These are phyloP conservation scores for Chloroclystis v-ata DNA, from an alignment of 2,888 invertebrate species.

Conservation along the genomic window DNA sequence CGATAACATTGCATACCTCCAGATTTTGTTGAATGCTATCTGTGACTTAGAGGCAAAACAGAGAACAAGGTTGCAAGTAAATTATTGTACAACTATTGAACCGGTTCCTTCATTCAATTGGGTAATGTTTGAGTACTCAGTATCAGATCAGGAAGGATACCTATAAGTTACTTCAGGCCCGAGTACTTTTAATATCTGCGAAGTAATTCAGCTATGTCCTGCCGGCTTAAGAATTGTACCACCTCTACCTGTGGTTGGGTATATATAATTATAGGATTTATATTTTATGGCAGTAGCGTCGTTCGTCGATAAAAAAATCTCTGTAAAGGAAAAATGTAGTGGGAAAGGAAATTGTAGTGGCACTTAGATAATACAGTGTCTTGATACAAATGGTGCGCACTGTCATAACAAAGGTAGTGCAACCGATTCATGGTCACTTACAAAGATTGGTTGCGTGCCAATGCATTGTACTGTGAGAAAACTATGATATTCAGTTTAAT, in stretches of 20 bases:
- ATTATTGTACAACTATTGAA: conserved; percentile 20
- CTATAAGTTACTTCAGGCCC: background rate
- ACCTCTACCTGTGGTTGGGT: too few relatives aligned
- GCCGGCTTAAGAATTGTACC: too few relatives aligned
- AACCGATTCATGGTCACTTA: conserved; percentile 23
- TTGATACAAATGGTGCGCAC: background rate
- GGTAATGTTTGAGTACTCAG: conserved; percentile 10
- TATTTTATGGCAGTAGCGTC: conserved; percentile 9
- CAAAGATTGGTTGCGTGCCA: conserved; percentile 22
- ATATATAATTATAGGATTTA: too few relatives aligned
- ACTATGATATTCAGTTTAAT: background rate
- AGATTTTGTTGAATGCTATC: conserved; percentile 23
- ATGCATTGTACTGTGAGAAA: conserved; percentile 19
- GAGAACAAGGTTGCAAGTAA: conserved; percentile 24
- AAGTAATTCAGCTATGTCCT: too few relatives aligned
- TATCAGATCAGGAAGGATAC: conserved; percentile 14
- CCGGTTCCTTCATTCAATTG: conserved; percentile 20
- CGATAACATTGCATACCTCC: conserved; percentile 21
- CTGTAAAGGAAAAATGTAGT: conserved; percentile 1
- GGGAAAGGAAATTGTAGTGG: background rate
- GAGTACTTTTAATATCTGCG: too few relatives aligned
- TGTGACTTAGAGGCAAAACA: conserved; percentile 18
- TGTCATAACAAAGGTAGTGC: conserved; percentile 2
- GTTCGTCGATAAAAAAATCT: conserved; percentile 4
- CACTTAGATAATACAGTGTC: conserved; percentile 1